phyloP scores from a whole-genome alignment of 2,888 invertebrate species.

The Macrophya alboannulata region DNA sequence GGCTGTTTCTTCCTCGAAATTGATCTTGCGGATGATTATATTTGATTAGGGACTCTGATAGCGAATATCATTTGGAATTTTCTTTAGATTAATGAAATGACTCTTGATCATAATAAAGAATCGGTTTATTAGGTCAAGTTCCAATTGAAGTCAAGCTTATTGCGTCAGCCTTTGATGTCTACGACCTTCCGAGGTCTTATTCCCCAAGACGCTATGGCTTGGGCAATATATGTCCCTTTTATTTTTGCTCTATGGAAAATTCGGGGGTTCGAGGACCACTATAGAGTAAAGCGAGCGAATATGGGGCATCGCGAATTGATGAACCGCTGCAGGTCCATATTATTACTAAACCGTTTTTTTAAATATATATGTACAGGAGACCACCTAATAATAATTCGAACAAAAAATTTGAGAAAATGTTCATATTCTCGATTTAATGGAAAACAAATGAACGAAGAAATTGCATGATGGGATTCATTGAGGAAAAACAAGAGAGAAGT shows the following conservation, averaged over 20 bases:
- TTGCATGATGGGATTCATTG: no score
- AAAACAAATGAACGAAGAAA: no score
- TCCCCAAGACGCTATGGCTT: background rate
- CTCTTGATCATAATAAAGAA: conserved; percentile 21
- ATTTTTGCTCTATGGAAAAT: background rate
- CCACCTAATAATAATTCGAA: no score
- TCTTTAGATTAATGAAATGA: conserved; percentile 22
- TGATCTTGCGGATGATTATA: background rate
- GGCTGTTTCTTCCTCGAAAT: background rate
- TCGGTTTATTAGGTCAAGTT: conserved; percentile 28
- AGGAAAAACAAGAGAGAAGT: no score
- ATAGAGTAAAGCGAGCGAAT: background rate
- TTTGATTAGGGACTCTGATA: conserved; percentile 6
- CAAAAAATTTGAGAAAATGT: no score
- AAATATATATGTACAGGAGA: no score
- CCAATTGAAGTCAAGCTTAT: conserved; percentile 4
- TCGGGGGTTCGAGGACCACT: background rate
- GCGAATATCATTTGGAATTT: conserved; percentile 20
- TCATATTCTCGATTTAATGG: no score
- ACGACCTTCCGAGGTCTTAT: background rate
- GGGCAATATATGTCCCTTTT: background rate
- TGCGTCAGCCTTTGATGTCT: background rate
- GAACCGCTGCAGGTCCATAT: no score
- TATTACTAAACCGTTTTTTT: no score
- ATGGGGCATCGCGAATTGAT: no score